Conservation (phyloP, 2,113 vertebrate genomes). For the Neotoma lepida region DNA sequence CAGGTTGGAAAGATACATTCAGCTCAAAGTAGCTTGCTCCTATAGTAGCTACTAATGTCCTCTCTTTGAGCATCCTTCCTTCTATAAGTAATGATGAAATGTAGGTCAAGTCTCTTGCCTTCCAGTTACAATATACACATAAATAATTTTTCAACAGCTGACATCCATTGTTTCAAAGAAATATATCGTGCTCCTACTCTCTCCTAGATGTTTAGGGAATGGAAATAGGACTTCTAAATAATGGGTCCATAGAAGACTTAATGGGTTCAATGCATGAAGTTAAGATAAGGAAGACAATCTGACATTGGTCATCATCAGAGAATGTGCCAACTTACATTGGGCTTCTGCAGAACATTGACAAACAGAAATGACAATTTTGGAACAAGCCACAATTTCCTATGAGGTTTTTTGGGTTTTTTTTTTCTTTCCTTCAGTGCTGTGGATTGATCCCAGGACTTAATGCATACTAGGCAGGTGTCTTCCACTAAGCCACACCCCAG, state of each 20-base stretch:
- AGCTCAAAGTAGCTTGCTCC: not conserved
- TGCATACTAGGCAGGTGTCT: too few species aligned
- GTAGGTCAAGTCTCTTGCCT: constrained; percentile 18
- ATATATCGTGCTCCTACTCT: too few species aligned
- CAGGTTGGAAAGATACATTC: not conserved
- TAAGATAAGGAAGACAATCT: not conserved
- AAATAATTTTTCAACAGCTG: not conserved
- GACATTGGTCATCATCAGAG: not conserved
- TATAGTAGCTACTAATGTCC: not conserved
- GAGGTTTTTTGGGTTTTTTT: too few species aligned
- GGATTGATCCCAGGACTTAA: not conserved
- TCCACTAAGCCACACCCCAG: not conserved
- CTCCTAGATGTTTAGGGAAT: not conserved
- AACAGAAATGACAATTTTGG: not conserved
- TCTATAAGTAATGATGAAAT: not conserved
- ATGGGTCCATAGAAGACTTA: not conserved
- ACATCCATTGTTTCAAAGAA: not conserved
- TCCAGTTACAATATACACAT: not conserved
- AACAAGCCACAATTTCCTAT: not conserved
- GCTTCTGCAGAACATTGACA: not conserved
- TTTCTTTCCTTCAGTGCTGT: not conserved
- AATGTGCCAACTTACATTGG: not conserved
- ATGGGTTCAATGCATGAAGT: not conserved
- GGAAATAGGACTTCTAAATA: not conserved
- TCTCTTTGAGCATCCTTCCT: not conserved